phyloP scores from a whole-genome alignment of 1,140 invertebrate genomes.

The Zaprionus africanus region DNA sequence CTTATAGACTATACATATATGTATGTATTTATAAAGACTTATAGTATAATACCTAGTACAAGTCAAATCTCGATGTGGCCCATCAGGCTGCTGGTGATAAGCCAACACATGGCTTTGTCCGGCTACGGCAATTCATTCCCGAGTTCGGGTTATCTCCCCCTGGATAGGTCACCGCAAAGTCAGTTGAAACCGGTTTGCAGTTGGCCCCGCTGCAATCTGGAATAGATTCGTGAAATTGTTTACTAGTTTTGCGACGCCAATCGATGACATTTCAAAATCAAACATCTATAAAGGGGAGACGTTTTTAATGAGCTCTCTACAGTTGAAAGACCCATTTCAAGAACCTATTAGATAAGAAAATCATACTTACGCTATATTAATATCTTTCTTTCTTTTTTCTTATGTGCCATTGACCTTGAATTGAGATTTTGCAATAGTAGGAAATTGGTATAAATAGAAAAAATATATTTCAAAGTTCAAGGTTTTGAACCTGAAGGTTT shows the following conservation, averaged over 20 bases:
- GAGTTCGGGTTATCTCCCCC: constrained; percentile 35
- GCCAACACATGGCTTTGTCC: constrained; percentile 26
- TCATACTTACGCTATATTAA: no score
- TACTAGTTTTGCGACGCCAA: constrained; percentile 35
- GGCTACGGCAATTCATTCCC: constrained; percentile 39
- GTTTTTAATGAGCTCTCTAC: background rate
- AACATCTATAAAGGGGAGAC: background rate
- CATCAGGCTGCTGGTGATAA: constrained; percentile 29
- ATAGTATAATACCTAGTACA: background rate
- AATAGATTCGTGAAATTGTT: constrained; percentile 43
- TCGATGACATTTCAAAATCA: background rate
- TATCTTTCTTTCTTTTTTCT: background rate
- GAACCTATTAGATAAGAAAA: background rate
- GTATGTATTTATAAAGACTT: background rate
- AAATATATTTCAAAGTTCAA: no score
- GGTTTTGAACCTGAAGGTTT: no score
- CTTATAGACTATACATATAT: background rate
- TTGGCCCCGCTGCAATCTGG: constrained; percentile 24
- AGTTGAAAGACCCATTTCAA: background rate
- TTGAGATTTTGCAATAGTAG: background rate
- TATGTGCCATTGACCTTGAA: background rate
- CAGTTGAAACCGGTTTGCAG: constrained; percentile 34
- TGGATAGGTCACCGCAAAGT: constrained; percentile 22
- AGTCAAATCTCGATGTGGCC: constrained; percentile 23
- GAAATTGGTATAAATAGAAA: background rate